Evolutionary conservation across 2,797 vertebrate species (phyloP).

Genomic region (Poecilia wingei): DNA sequence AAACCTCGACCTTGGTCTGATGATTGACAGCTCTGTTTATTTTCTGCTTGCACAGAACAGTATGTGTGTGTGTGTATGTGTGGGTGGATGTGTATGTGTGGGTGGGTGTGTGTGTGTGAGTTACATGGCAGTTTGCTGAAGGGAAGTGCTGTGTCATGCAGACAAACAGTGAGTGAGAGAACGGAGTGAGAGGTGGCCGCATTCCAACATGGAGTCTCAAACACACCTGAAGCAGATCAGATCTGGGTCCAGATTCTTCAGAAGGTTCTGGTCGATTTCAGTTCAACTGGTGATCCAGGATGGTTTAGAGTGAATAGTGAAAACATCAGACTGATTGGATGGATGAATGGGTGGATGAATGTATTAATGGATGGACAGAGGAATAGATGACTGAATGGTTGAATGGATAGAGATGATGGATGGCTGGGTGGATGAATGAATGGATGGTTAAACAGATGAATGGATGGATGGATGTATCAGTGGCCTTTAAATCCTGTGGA

Average conservation of each 20-base stretch:
- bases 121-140: neutral
- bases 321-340: neutral
- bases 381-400: too few species aligned
- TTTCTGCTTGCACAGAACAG: neutral
- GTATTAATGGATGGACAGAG: neutral
- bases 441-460: neutral
- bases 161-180: neutral
- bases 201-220: slow-evolving; percentile 33
- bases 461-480: neutral
- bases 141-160: neutral
- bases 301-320: neutral
- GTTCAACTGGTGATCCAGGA: neutral
- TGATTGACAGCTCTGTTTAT: slow-evolving; percentile 52
- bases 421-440: neutral
- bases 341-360: neutral
- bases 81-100: neutral
- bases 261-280: neutral
- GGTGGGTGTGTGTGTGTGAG: slow-evolving; percentile 11
- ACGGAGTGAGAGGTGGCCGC: neutral
- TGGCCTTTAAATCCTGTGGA: neutral
- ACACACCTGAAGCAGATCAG: slow-evolving; percentile 19
- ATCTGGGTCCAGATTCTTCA: neutral
- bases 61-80: slow-evolving; percentile 10
- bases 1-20: slow-evolving; percentile 26
- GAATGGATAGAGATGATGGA: neutral